Conservation (phyloP, 2,888 invertebrate genomes). For the Mallateleia sp. region DNA sequence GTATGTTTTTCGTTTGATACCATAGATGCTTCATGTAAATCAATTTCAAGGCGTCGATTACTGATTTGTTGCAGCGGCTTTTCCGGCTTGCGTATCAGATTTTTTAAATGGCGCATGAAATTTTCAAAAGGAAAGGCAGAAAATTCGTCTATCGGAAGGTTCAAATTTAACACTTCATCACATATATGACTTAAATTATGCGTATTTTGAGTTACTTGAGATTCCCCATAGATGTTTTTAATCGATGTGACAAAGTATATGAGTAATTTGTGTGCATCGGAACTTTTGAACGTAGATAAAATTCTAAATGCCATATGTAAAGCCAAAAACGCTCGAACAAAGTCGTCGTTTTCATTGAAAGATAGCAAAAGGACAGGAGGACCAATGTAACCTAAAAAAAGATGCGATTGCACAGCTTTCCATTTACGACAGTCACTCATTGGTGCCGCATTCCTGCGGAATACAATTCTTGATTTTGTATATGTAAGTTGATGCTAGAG, state of each 20-base stretch:
- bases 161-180: constrained; percentile 37
- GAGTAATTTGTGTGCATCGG: neutral
- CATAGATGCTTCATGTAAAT: neutral
- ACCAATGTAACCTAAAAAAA: constrained; percentile 50
- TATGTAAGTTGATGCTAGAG: too few relatives aligned
- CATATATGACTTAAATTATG: constrained; percentile 53
- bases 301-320: constrained; percentile 48
- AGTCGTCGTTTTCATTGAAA: neutral
- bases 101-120: constrained; percentile 11
- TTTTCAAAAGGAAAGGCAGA: constrained; percentile 33
- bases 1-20: neutral
- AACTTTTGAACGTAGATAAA: neutral
- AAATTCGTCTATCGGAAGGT: constrained; percentile 33
- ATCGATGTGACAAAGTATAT: neutral
- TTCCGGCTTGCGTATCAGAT: neutral
- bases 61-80: constrained; percentile 10
- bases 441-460: too few relatives aligned
- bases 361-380: constrained; percentile 1
- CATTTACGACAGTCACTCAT: too few relatives aligned
- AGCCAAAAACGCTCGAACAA: constrained; percentile 31
- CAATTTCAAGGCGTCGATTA: constrained; percentile 8
- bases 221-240: constrained; percentile 28
- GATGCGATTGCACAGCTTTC: constrained; percentile 34
- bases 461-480: too few relatives aligned
- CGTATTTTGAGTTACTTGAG: constrained; percentile 39